These are phyloP conservation scores for Chlorops oryzae DNA, from an alignment of 1,140 invertebrate genomes.

Conservation along the genomic window DNA sequence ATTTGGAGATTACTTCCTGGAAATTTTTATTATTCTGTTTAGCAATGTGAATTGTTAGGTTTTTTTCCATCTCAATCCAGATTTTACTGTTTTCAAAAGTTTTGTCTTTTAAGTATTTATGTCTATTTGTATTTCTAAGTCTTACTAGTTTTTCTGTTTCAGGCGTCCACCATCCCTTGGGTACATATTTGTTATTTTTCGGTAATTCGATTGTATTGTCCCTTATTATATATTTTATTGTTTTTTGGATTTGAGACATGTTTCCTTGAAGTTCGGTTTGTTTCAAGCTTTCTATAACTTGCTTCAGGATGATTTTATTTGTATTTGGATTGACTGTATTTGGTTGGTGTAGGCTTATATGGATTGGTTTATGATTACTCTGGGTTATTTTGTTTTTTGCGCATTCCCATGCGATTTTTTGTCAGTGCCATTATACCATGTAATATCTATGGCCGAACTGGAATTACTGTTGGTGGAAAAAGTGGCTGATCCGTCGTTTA, in stretches of 20 bases:
- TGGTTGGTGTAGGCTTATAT: background rate
- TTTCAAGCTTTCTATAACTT: background rate
- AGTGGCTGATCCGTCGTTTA: background rate
- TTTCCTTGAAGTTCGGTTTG: background rate
- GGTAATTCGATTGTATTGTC: background rate
- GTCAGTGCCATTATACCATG: background rate
- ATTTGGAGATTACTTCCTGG: background rate
- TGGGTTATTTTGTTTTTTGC: background rate
- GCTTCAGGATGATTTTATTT: background rate
- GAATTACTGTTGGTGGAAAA: background rate
- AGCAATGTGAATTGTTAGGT: background rate
- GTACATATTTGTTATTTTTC: background rate
- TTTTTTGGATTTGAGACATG: background rate
- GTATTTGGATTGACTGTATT: background rate
- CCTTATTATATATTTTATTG: background rate
- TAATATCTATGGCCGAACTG: background rate
- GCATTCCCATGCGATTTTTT: background rate
- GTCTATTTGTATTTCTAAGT: background rate
- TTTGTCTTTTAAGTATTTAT: background rate
- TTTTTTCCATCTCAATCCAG: background rate
- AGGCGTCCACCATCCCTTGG: background rate
- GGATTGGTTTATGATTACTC: background rate
- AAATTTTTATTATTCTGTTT: background rate
- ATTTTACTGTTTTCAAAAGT: background rate
- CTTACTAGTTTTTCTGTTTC: background rate